Evolutionary conservation across 2,797 vertebrate species (phyloP), one percentile per base, ranked within the genome.

Genomic region (Setipinna tenuifilis): DNA sequence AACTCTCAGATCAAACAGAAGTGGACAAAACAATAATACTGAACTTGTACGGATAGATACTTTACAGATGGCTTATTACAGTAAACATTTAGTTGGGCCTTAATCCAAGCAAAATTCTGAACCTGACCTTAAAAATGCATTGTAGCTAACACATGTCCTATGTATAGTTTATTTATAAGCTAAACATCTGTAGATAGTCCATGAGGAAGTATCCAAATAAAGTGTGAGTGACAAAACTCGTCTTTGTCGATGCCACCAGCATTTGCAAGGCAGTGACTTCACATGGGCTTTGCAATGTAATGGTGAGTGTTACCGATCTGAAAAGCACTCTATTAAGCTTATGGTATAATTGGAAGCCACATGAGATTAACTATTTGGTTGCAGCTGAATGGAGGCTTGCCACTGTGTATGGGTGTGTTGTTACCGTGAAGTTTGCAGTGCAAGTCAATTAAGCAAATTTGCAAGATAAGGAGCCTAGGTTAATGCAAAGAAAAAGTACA

Each of bases 331-430:
- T 85, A 85, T 86, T 80, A 87, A 59, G 35, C 83, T 85, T 85
- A 75, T 46, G 54, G 31, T 65, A 86, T 90, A 85, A 86, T 86
- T 86, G 85, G 81, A 80, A 83, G 84, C 83, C 87, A 88, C 59
- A 65, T 65, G 61, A 81, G 83, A 88, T n/a, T 31, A 85, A 83
- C 81, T 48, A 71, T 82, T 81, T 14, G 44, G 68, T 78, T 54
- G 59, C 83, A 78, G 71, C 71, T 78, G 35, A 78, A n/a, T 78
- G 71, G 71, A 78, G 35, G 19, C 35, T 9, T 78, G 71, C 35
- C 16, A 78, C 35, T 3, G 71, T 6, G 31, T 78, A 31, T 78
- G 71, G 71, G 35, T 7, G 71, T 21, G 35, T 41, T 35, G 71
- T 44, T 35, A 19, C 31, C 28, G 28, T 75, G 35, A 9, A 44